phyloP scores from a whole-genome alignment of 1,140 invertebrate genomes.

The Papilio polyxenes region DNA sequence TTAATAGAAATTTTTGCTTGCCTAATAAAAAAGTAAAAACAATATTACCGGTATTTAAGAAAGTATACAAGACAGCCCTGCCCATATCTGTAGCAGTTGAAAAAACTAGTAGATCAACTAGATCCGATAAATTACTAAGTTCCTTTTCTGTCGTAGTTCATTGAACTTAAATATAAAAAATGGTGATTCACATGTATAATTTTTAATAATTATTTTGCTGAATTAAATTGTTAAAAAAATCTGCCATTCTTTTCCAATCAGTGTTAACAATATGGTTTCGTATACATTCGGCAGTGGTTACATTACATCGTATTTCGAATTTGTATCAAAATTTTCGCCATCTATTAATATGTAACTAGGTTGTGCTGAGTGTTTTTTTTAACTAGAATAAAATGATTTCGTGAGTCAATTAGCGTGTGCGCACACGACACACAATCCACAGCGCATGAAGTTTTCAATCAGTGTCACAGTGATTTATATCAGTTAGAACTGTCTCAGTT shows the following conservation, averaged over 20 bases:
- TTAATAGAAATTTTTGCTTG: neutral
- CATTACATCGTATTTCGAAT: neutral
- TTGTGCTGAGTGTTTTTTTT: slow-evolving; percentile 20
- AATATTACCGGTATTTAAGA: neutral
- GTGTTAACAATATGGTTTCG: no score
- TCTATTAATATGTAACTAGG: slow-evolving; percentile 33
- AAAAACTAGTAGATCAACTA: neutral
- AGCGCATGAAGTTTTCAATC: slow-evolving; percentile 36
- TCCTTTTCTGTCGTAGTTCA: neutral
- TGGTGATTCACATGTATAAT: neutral
- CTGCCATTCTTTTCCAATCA: no score
- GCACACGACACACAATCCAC: slow-evolving; percentile 20
- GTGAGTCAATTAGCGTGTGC: slow-evolving; percentile 28
- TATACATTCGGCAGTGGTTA: no score
- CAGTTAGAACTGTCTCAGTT: neutral
- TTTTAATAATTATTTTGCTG: no score
- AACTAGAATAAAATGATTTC: slow-evolving; percentile 23
- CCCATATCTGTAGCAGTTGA: neutral
- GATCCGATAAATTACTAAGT: neutral
- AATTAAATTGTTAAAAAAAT: no score
- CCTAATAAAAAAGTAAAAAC: neutral
- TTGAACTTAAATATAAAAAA: neutral
- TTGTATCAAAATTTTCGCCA: neutral
- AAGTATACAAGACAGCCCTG: neutral
- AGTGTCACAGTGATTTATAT: slow-evolving; percentile 32